These are phyloP conservation scores for Scolopax bukidnonensis DNA, from an alignment of 2,797 vertebrate species.

Conservation along the genomic window DNA sequence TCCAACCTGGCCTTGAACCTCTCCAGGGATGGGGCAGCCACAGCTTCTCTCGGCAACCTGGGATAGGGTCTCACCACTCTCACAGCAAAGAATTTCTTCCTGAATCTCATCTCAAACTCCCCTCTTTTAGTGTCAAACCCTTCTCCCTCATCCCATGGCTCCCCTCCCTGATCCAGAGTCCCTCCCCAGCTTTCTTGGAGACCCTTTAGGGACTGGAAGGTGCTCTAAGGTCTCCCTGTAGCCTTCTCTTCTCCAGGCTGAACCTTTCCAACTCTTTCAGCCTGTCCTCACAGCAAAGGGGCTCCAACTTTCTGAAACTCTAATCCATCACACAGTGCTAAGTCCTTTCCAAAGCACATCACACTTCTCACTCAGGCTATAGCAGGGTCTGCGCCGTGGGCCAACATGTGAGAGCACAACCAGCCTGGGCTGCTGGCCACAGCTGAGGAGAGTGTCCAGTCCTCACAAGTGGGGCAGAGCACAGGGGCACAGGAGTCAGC, in stretches of 20 bases:
- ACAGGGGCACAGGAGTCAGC: background rate
- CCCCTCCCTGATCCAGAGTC: background rate
- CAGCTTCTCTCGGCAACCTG: background rate
- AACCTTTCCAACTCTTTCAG: background rate
- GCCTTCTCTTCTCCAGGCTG: background rate
- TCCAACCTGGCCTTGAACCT: background rate
- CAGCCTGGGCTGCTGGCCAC: background rate
- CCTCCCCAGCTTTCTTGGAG: background rate
- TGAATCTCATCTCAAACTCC: background rate
- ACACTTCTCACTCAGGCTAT: background rate
- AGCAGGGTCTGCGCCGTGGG: background rate
- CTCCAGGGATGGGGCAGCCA: background rate
- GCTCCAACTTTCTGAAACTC: background rate
- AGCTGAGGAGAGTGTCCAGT: background rate
- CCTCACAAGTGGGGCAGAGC: fast-evolving
- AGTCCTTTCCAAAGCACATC: background rate
- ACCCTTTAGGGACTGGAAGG: background rate
- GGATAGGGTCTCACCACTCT: background rate
- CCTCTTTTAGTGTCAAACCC: background rate
- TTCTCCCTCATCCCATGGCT: background rate
- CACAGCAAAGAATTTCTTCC: background rate
- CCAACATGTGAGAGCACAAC: background rate
- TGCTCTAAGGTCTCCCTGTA: background rate
- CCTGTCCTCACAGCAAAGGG: background rate
- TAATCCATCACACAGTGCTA: fast-evolving